A percentile compares a stretch with the other conserved stretches of the same genome.
Evolutionary conservation across 2,888 invertebrate genomes (phyloP).

Genomic region (Dicranocentrus wangi): DNA sequence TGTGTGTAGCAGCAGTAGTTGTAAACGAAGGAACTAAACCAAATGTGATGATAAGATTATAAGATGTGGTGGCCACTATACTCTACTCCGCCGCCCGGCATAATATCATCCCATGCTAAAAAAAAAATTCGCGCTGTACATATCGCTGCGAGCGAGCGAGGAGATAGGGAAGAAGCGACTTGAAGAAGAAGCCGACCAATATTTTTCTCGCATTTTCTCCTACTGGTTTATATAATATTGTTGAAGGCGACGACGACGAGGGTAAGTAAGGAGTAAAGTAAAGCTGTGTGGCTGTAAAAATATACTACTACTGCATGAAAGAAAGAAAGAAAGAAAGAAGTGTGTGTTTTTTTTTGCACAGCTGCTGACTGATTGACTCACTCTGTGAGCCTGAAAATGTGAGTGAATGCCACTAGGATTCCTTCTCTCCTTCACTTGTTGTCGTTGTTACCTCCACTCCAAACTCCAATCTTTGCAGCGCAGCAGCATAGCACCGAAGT

Average conservation of each 20-base stretch:
- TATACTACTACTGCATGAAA: not conserved
- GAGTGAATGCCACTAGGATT: not conserved
- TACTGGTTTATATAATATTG: not conserved
- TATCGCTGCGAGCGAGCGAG: too few species aligned
- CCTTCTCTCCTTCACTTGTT: slow-evolving; percentile 10
- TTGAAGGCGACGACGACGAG: too few species aligned
- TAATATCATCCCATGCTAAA: not conserved
- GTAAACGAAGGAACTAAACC: not conserved
- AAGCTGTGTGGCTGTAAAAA: not conserved
- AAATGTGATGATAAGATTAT: slow-evolving; percentile 4
- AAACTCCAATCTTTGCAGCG: not conserved
- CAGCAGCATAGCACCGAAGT: not conserved
- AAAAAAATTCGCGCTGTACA: too few species aligned
- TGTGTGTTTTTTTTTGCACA: not conserved
- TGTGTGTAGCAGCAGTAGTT: not conserved
- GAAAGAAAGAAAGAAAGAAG: too few species aligned
- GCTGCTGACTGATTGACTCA: slow-evolving; percentile 34
- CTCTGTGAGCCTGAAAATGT: not conserved
- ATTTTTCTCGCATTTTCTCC: slow-evolving; percentile 3
- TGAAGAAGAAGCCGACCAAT: not conserved
- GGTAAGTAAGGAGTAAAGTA: too few species aligned
- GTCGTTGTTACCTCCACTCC: not conserved
- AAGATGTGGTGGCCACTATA: not conserved
- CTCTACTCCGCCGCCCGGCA: not conserved
- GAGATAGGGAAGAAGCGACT: too few species aligned